Conservation (phyloP, 1,140 invertebrate genomes). For the Drosophila oshimai region DNA sequence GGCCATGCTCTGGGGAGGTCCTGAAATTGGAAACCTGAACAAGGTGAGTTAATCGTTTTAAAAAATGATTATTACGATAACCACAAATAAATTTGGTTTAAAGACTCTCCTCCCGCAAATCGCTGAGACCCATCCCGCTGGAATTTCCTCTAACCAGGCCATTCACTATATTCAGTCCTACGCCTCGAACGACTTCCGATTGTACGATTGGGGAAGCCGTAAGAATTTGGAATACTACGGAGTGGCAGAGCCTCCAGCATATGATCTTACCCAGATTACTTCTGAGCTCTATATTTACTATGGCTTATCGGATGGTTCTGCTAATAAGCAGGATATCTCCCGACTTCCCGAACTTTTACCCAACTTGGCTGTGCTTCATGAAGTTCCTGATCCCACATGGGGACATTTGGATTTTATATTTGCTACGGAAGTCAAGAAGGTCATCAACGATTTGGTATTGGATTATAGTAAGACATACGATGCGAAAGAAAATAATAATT, state of each 20-base stretch:
- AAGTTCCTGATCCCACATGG: conserved; percentile 82
- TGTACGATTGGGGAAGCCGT: conserved; percentile 83
- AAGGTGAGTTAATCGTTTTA: conserved; percentile 15
- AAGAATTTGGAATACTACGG: conserved; percentile 83
- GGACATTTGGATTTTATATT: conserved; percentile 85
- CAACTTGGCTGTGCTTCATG: conserved; percentile 79
- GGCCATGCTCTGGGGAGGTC: conserved; percentile 60
- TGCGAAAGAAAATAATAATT: background rate
- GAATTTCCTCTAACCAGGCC: conserved; percentile 83
- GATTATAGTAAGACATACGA: conserved; percentile 44
- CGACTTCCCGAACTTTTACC: conserved; percentile 79
- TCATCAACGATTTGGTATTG: conserved; percentile 83
- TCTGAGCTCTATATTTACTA: conserved; percentile 86
- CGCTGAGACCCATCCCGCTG: conserved; percentile 79
- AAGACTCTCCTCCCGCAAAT: conserved; percentile 65
- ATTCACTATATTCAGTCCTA: conserved; percentile 83
- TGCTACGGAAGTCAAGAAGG: conserved; percentile 82
- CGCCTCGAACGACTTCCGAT: conserved; percentile 64
- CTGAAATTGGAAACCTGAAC: conserved; percentile 56
- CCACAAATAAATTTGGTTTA: no score
- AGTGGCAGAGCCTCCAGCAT: conserved; percentile 83
- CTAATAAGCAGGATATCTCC: conserved; percentile 83
- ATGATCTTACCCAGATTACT: conserved; percentile 85
- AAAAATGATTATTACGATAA: no score
- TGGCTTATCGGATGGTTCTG: conserved; percentile 85